Evolutionary conservation across 2,797 vertebrate genomes (phyloP).

Genomic region (Alfaro cultratus): DNA sequence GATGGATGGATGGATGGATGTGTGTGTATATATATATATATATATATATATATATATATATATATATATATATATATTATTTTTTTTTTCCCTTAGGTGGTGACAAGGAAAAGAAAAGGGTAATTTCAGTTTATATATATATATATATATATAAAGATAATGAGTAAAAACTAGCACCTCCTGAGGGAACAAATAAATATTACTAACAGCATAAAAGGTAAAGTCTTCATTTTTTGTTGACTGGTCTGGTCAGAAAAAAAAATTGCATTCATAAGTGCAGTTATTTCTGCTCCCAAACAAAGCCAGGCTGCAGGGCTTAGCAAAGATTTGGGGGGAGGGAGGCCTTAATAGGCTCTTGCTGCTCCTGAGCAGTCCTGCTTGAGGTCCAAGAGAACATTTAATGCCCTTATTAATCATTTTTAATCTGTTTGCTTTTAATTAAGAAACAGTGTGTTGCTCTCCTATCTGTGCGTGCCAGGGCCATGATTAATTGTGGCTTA

Average conservation of each 20-base stretch:
- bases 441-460: slow-evolving; percentile 98
- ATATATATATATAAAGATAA: neutral
- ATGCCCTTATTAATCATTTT: slow-evolving; percentile 99
- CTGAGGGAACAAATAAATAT: slow-evolving; percentile 36
- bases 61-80: no score
- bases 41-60: neutral
- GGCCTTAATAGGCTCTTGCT: slow-evolving; percentile 79
- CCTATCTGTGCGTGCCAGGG: slow-evolving; percentile 98
- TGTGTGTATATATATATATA: no score
- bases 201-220: slow-evolving; percentile 31
- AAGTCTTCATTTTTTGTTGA: slow-evolving; percentile 65
- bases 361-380: slow-evolving; percentile 85
- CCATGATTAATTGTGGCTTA: slow-evolving; percentile 99
- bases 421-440: slow-evolving; percentile 99
- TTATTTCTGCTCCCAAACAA: slow-evolving; percentile 83
- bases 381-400: slow-evolving; percentile 96
- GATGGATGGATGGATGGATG: no score
- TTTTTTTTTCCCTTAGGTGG: neutral
- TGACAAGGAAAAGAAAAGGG: neutral
- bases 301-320: slow-evolving; percentile 81
- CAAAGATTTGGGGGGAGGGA: slow-evolving; percentile 76
- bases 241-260: slow-evolving; percentile 69
- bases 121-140: neutral
- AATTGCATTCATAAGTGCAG: slow-evolving; percentile 82
- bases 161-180: slow-evolving; percentile 2